Evolutionary conservation across 2,797 vertebrate genomes (phyloP), one percentile per base, ranked within the genome.

Genomic region (Avahi laniger): DNA sequence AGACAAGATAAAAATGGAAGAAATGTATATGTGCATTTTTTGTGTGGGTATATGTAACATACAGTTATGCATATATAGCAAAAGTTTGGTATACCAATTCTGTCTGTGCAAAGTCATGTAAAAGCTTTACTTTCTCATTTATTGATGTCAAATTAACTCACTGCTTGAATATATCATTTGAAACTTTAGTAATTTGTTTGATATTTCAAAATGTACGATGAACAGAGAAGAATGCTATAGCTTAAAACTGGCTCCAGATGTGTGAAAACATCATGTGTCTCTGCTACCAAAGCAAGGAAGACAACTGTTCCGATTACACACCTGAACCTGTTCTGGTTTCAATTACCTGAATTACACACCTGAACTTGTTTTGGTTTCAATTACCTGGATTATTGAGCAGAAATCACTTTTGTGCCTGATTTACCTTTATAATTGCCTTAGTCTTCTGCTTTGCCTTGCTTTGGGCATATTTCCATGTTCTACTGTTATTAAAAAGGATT

Each of bases 381-480:
- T 96, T 96, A 94, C 85, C 17, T 96, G 48, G 43, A 91, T 86
- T 91, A 91, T 22, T 57, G 88, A 97, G 96, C 84, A 95, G 79
- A 97, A 97, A 95, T 24, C 61, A 75, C 69, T 41, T 94, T 86
- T 83, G 86, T 94, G 89, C 72, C 67, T 91, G 83, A 93, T 95
- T 93, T 76, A 87, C 20, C 41, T 38, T 95, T 57, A 41, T 67
- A 95, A 87, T 94, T 95, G 33, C 57, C 76, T 88, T 88, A 70
- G 38, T 85, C 89, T 83, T 96, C 72, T 52, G 63, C 43, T 86
- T 81, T 93, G 84, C 73, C 73, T 84, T 90, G 43, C 61, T 73
- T 91, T 79, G 79, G 52, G 63, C 30, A 24, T 57, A 72, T 76
- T 89, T 81, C 52, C 28, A 22, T 89, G 59, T 82, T 76, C 20